phyloP scores from a whole-genome alignment of 2,113 vertebrate genomes.

The Lasiurus borealis region DNA sequence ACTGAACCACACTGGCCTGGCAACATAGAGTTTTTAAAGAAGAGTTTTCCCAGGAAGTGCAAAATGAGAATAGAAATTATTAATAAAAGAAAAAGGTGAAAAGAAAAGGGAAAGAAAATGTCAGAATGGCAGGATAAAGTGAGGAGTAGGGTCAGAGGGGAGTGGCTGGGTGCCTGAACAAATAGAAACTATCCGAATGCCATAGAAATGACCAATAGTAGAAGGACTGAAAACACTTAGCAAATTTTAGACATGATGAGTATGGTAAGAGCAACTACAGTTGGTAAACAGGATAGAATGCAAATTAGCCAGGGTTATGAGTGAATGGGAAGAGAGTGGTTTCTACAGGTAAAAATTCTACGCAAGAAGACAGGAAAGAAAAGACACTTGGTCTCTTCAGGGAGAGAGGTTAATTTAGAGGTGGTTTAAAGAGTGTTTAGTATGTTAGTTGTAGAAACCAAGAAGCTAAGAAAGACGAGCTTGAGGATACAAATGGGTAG shows the following conservation, averaged over 20 bases:
- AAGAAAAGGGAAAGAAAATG: not conserved
- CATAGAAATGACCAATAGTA: not conserved
- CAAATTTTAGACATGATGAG: not conserved
- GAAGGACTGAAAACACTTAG: not conserved
- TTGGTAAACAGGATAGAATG: not conserved
- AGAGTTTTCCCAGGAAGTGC: not conserved
- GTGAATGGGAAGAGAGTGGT: not conserved
- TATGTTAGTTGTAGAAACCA: not conserved
- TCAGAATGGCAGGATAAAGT: not conserved
- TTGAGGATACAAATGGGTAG: not conserved
- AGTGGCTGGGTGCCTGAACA: not conserved
- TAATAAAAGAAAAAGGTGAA: not conserved
- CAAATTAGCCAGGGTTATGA: accelerated
- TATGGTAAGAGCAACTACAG: not conserved
- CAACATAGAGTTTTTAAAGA: not conserved
- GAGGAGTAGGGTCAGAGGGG: not conserved
- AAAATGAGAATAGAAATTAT: not conserved
- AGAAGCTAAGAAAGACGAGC: not conserved
- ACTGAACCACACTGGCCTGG: too few relatives aligned
- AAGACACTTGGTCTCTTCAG: not conserved
- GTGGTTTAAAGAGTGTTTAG: not conserved
- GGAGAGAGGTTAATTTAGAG: not conserved
- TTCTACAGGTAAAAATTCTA: not conserved
- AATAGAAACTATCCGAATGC: not conserved
- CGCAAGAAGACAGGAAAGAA: not conserved